Conservation (phyloP, 2,113 vertebrate genomes). For the Pelodiscus sinensis region DNA sequence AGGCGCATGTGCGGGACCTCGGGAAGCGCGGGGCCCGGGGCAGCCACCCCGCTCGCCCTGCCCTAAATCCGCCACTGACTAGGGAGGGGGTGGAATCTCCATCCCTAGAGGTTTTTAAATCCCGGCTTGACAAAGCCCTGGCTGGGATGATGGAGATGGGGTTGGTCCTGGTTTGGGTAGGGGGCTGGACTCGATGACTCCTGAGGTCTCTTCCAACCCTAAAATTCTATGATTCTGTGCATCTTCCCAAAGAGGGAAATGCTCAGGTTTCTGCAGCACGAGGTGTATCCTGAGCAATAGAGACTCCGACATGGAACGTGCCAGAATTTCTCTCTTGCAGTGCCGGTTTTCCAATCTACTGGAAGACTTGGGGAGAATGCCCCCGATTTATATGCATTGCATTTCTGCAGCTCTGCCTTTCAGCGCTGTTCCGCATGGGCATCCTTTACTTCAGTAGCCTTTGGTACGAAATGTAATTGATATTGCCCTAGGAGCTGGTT, state of each 20-base stretch:
- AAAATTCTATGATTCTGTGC: too few species aligned
- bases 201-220: too few species aligned
- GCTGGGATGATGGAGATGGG: too few species aligned
- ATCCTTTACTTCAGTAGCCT: conserved; percentile 61
- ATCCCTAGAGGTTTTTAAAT: too few species aligned
- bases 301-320: fast-evolving
- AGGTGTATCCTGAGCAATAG: background rate
- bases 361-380: conserved; percentile 46
- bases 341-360: conserved; percentile 32
- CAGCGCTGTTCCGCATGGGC: conserved; percentile 39
- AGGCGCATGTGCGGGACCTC: too few species aligned
- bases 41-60: too few species aligned
- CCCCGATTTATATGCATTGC: conserved; percentile 54
- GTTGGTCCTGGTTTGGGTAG: too few species aligned
- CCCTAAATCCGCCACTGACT: too few species aligned
- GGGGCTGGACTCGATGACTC: too few species aligned
- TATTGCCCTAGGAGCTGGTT: conserved; percentile 68
- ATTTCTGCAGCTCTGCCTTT: conserved; percentile 45
- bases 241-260: background rate
- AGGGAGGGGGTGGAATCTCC: too few species aligned
- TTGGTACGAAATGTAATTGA: conserved; percentile 65
- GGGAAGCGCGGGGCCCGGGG: too few species aligned
- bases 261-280: background rate
- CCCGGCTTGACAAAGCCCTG: too few species aligned
- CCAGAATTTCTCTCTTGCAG: conserved; percentile 56